Conservation (phyloP, 2,888 invertebrate genomes). For the Heliconius ismenius region DNA sequence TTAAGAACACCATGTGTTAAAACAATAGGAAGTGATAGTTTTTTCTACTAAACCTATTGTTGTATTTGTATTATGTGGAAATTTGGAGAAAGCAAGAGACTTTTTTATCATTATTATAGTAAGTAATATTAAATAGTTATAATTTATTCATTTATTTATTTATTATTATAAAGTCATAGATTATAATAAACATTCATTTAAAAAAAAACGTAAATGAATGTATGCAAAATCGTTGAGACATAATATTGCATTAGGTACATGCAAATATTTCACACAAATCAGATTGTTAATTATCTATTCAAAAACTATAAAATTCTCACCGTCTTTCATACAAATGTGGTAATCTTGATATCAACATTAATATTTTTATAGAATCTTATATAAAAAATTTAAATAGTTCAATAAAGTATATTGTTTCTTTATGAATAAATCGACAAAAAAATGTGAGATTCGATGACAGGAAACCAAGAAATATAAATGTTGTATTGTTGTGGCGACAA, state of each 20-base stretch:
- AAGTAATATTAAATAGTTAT: background rate
- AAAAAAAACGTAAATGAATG: background rate
- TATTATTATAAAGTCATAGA: background rate
- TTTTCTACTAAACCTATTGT: background rate
- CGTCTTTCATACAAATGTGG: background rate
- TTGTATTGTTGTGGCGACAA: too few relatives aligned
- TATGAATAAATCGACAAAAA: too few relatives aligned
- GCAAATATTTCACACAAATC: background rate
- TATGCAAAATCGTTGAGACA: background rate
- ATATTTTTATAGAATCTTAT: background rate
- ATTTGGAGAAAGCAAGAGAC: conserved; percentile 1
- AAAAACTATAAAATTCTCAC: background rate
- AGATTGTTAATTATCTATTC: background rate
- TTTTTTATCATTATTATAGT: too few relatives aligned
- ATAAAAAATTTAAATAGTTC: background rate
- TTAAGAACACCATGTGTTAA: background rate
- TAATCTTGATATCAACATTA: background rate
- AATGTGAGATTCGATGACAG: too few relatives aligned
- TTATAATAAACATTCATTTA: background rate
- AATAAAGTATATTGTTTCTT: too few relatives aligned
- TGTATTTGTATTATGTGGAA: conserved; percentile 11
- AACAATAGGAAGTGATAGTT: conserved; percentile 14
- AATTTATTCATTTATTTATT: background rate
- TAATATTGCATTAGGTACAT: background rate
- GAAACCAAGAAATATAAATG: too few relatives aligned